Percentiles rank a stretch among this genome's conserved stretches.
Conservation (phyloP, 2,113 vertebrate genomes). For the Callipepla californica region DNA sequence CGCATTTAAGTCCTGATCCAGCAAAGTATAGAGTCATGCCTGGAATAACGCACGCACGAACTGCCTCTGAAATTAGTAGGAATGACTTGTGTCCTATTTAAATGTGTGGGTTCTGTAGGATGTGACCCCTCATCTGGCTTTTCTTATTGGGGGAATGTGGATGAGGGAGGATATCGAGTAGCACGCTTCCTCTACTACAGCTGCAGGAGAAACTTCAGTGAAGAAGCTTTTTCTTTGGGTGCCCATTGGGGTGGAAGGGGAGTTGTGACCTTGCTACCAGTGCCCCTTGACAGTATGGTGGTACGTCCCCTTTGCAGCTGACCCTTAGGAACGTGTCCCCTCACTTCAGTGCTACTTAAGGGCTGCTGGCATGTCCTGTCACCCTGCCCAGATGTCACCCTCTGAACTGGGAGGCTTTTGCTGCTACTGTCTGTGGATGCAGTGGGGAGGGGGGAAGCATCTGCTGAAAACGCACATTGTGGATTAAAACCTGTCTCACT, state of each 20-base stretch:
- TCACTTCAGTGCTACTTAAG: background rate
- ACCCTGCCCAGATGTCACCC: background rate
- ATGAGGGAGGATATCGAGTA: background rate
- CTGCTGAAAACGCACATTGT: background rate
- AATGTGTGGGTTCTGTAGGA: background rate
- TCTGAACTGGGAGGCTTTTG: background rate
- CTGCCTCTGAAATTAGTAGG: background rate
- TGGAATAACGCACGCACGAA: background rate
- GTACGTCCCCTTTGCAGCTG: background rate
- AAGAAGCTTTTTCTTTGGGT: background rate
- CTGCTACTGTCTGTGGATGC: background rate
- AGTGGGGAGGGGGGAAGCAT: background rate
- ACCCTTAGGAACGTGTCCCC: background rate
- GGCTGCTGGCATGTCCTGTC: background rate
- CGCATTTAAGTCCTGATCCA: conserved; percentile 61
- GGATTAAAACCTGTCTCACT: background rate
- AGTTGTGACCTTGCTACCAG: fast-evolving
- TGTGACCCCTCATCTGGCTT: background rate
- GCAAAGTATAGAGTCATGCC: conserved; percentile 47
- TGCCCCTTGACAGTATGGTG: background rate
- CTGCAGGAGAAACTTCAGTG: background rate
- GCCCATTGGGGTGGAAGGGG: fast-evolving
- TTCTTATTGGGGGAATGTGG: background rate
- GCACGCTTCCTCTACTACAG: background rate
- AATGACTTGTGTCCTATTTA: background rate